A percentile compares a stretch with the other conserved stretches of the same genome.
phyloP scores from a whole-genome alignment of 2,797 vertebrate genomes.

The Strix occidentalis region DNA sequence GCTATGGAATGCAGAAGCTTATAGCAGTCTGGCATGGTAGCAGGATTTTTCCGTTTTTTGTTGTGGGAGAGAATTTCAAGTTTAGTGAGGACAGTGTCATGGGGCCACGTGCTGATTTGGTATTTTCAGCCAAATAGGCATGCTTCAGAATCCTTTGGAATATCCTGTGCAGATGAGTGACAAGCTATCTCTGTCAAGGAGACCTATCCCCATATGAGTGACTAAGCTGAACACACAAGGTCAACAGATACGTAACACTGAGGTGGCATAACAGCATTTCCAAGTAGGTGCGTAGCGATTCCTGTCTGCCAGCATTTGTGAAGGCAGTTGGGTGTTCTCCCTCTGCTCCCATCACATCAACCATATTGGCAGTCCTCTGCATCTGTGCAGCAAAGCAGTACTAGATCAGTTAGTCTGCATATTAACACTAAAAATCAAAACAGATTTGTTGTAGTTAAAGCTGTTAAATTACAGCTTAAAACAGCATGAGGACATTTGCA shows the following conservation, averaged over 20 bases:
- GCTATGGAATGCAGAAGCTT: neutral
- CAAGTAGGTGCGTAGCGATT: neutral
- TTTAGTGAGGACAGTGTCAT: neutral
- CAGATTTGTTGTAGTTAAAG: neutral
- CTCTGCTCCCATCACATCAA: neutral
- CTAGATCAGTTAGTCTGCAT: neutral
- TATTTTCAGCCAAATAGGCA: neutral
- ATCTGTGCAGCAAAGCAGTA: neutral
- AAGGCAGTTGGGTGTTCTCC: neutral
- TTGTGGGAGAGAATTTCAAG: neutral
- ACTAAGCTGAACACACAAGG: neutral
- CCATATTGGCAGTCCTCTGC: neutral
- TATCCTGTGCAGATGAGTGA: neutral
- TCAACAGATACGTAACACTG: neutral
- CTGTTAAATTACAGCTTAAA: neutral
- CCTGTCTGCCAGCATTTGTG: neutral
- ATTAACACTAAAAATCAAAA: neutral
- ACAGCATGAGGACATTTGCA: neutral
- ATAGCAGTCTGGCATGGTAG: neutral
- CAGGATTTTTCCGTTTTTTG: neutral
- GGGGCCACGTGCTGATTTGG: neutral
- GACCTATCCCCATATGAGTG: accelerated
- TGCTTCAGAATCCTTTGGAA: neutral
- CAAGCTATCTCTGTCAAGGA: neutral
- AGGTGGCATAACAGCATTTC: neutral